A percentile compares a stretch with the other conserved stretches of the same genome.
Evolutionary conservation across 2,113 vertebrate genomes (phyloP).

Genomic region (Nannospalax galili): DNA sequence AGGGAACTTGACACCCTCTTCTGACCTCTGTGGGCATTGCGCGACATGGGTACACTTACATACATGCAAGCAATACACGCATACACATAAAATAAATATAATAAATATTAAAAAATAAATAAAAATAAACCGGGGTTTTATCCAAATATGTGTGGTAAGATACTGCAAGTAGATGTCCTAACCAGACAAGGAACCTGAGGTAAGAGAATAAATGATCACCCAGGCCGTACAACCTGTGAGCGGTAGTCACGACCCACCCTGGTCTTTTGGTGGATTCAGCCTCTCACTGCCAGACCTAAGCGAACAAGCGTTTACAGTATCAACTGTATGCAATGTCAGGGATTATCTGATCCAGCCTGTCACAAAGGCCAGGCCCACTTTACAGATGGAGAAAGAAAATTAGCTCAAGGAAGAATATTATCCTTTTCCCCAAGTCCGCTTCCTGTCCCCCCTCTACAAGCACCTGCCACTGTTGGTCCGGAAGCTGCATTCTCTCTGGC

Average conservation of each 20-base stretch:
- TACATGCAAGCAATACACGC: no score
- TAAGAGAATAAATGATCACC: neutral
- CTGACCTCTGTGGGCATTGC: no score
- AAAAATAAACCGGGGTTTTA: neutral
- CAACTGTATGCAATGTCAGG: fast-evolving
- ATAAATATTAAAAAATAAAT: neutral
- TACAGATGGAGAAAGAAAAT: conserved; percentile 16
- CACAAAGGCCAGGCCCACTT: neutral
- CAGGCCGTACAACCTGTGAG: neutral
- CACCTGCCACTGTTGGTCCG: neutral
- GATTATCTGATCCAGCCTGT: neutral
- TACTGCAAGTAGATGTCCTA: neutral
- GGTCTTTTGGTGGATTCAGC: neutral
- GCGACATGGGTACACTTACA: no score
- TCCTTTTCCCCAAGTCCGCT: neutral
- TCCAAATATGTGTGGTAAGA: neutral
- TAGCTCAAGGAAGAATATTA: neutral
- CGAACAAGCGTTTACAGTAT: neutral
- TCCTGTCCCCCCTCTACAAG: neutral
- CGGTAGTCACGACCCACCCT: neutral
- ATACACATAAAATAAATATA: neutral
- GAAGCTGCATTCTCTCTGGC: neutral
- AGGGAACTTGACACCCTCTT: no score
- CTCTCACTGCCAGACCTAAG: neutral
- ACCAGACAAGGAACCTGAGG: neutral